phyloP scores from a whole-genome alignment of 2,888 invertebrate genomes.

The Aleiodes testaceus region DNA sequence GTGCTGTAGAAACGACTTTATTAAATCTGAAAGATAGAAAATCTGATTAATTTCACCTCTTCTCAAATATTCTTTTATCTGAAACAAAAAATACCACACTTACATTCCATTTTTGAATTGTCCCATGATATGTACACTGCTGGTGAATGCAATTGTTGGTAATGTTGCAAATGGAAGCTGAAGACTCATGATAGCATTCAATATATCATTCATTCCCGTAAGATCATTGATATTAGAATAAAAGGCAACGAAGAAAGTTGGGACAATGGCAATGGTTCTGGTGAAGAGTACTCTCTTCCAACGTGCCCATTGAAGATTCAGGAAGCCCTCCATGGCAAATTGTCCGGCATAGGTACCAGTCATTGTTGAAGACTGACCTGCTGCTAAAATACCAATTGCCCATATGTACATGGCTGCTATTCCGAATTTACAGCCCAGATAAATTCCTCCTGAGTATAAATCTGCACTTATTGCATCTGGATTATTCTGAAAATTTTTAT shows the following conservation, averaged over 20 bases:
- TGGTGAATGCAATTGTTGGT: constrained; percentile 90
- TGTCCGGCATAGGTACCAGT: constrained; percentile 89
- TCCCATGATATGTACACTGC: constrained; percentile 85
- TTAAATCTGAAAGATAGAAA: constrained; percentile 77
- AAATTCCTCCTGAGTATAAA: constrained; percentile 83
- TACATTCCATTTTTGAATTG: constrained; percentile 87
- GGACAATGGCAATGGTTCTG: constrained; percentile 85
- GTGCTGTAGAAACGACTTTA: constrained; percentile 79
- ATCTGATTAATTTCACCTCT: not conserved
- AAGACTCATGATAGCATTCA: constrained; percentile 90
- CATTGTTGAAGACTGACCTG: constrained; percentile 90
- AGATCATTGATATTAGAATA: constrained; percentile 81
- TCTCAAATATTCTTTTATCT: too few relatives aligned
- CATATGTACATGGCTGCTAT: constrained; percentile 87
- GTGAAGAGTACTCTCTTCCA: constrained; percentile 92
- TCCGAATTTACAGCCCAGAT: constrained; percentile 85
- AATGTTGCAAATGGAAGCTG: constrained; percentile 91
- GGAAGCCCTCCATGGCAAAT: constrained; percentile 91
- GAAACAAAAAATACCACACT: constrained; percentile 62
- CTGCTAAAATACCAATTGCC: constrained; percentile 87
- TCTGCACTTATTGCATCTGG: constrained; percentile 78
- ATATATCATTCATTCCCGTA: constrained; percentile 86
- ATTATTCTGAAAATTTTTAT: constrained; percentile 40
- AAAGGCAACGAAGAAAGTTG: constrained; percentile 82
- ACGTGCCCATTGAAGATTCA: constrained; percentile 87